Base-by-base conservation (phyloP, 1,140 invertebrate species). In the Pseudomyrmex dendroicus region DNA sequence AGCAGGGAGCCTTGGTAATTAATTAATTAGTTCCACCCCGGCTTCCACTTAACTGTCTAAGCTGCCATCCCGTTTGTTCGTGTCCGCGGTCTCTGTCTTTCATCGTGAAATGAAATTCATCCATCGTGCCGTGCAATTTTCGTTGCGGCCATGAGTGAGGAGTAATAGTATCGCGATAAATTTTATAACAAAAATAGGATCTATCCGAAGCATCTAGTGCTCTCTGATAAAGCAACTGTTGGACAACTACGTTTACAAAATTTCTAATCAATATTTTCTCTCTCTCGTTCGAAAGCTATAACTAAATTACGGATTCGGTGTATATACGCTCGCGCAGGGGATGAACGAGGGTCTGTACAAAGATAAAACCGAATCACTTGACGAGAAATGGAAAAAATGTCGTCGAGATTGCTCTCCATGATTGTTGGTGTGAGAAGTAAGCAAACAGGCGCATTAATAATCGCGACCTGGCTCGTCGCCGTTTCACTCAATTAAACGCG, bases 401-500 rank as follows among this genome's bases (percentile, higher is more conserved):
- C 67, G 50, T 50, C 15, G 44, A 48, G n/a, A 61, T 80, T 80
- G 59, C 66, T 80, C 59, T 80, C 22, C 54, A 2, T 50, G 54
- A 56, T 72, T 80, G 54, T 70, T 72, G 66, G 54, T 20, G 54
- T 12, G 76, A 46, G 15, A 50, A 63, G 66, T 22, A 35, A 52
- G 59, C 62, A 64, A 44, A 56, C 76, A 15, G 66, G 17, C 59
- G 50, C 83, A 82, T 84, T 84, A 84, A 82, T 84, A 84, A 82
- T 82, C 76, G 67, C 59, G 63, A 20, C 74, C 63, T 50, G 50
- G 48, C 46, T 82, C 83, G 77, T 46, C 66, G 54, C 17, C 83
- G 54, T 84, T 82, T 84, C 73, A 84, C 82, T 84, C 66, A 84
- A 84, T 84, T 84, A 84, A 84, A 82, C 67, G 56, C 66, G 63